These are phyloP conservation scores for Platycnemis pennipes DNA, from an alignment of 2,888 invertebrate species.

Conservation along the genomic window DNA sequence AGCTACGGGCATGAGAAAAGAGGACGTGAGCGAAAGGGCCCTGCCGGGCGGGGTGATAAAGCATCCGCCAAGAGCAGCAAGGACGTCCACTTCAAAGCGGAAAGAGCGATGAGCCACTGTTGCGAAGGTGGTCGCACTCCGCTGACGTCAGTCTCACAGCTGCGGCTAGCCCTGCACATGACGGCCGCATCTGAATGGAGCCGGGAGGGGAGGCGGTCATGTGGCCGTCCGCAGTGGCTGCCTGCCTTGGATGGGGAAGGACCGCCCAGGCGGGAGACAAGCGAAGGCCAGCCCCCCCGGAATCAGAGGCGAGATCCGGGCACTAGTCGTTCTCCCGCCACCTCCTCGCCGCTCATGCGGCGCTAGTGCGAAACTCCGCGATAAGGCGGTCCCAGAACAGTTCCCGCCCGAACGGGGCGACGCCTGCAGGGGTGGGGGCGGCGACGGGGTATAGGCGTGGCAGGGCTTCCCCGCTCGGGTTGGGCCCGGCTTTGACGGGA, in stretches of 20 bases:
- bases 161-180: neutral
- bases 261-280: neutral
- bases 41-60: no score
- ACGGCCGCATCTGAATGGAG: neutral
- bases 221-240: neutral
- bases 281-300: neutral
- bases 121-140: no score
- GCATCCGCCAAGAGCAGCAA: no score
- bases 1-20: no score
- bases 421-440: neutral
- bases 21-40: no score
- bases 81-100: no score
- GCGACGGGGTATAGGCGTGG: slow-evolving; percentile 40
- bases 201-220: neutral
- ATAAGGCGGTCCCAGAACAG: slow-evolving; percentile 71
- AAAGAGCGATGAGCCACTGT: no score
- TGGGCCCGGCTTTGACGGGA: slow-evolving; percentile 47
- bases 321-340: neutral
- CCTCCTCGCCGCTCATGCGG: slow-evolving; percentile 56
- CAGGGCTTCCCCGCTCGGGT: slow-evolving; percentile 60
- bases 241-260: neutral
- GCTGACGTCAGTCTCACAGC: no score
- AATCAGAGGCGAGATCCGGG: neutral
- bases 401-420: slow-evolving; percentile 54
- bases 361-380: slow-evolving; percentile 69